Base-by-base conservation (phyloP, 2,113 vertebrate genomes). In the Oncorhynchus keta region DNA sequence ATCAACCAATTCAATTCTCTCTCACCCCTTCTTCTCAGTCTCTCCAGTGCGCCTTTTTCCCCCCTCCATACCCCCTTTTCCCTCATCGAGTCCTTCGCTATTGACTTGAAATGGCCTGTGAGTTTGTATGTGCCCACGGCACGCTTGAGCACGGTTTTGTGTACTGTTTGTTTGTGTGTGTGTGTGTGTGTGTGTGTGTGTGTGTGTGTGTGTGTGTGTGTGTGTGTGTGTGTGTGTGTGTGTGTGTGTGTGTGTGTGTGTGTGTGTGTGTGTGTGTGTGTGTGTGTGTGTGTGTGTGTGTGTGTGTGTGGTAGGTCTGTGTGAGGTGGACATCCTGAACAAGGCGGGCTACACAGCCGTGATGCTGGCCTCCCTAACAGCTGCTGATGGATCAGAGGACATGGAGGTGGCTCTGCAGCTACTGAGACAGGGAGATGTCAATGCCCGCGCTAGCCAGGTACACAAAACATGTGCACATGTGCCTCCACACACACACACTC, bases 321-420 rank as follows among this genome's bases (percentile, higher is more conserved):
- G 94, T 84, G 87, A 93, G 12, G 95, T 96, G 68, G 93, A 99
- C 88, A 94, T 93, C 81, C 95, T 96, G 89, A 99, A 99, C 91
- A 95, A 93, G 14, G 98, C 97, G 0, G 98, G 98, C 64, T 99
- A 99, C 72, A 99, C 97, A 0, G 95, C 97, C 0, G 95, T 98
- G 88, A 99, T 99, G 98, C 94, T 99, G 64, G 97, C 96, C 11
- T 95, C 96, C 0, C 89, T 99, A 86, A 97, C 96, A 0, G 90
- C 95, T 0, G 95, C 97, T 0, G 96, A 99, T 68, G 95, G 92
- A 0, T 84, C 88, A 0, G 95, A 97, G 84, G 98, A 99, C 87
- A 95, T 99, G 95, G 95, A 96, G 35, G 96, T 98, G 57, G 96
- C 95, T 7, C 92, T 95, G 85, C 95, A 95, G 81, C 95, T 99